Conservation (phyloP, 2,888 invertebrate genomes). For the Tortricodes alternella region DNA sequence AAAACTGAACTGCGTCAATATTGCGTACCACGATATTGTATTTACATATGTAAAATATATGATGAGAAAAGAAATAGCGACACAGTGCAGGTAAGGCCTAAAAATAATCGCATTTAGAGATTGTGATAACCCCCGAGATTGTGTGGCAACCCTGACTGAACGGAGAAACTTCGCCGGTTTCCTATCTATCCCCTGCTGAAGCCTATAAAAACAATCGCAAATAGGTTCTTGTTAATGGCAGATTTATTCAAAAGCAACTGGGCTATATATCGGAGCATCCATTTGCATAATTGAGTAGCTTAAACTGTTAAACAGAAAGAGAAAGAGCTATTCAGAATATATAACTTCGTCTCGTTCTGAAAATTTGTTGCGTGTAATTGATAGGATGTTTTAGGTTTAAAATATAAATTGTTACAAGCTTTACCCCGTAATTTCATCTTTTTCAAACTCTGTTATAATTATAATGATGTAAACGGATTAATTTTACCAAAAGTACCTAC, state of each 20-base stretch:
- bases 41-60: too few species aligned
- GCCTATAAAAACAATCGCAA: background rate
- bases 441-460: too few species aligned
- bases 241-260: slow-evolving; percentile 1
- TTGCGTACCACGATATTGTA: too few species aligned
- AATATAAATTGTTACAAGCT: too few species aligned
- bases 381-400: background rate
- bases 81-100: too few species aligned
- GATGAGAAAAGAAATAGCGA: too few species aligned
- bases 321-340: background rate
- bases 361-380: background rate
- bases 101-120: too few species aligned
- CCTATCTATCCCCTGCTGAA: background rate
- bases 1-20: too few species aligned
- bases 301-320: background rate
- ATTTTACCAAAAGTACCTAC: too few species aligned
- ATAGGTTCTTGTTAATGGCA: background rate
- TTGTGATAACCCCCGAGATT: too few species aligned
- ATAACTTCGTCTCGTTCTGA: background rate
- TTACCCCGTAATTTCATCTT: too few species aligned
- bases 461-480: too few species aligned
- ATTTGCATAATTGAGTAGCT: slow-evolving; percentile 11
- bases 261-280: background rate
- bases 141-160: background rate
- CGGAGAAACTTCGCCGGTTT: background rate